Percentiles rank a stretch among this genome's conserved stretches.
phyloP scores from a whole-genome alignment of 2,113 vertebrate genomes.

The Tyto alba region DNA sequence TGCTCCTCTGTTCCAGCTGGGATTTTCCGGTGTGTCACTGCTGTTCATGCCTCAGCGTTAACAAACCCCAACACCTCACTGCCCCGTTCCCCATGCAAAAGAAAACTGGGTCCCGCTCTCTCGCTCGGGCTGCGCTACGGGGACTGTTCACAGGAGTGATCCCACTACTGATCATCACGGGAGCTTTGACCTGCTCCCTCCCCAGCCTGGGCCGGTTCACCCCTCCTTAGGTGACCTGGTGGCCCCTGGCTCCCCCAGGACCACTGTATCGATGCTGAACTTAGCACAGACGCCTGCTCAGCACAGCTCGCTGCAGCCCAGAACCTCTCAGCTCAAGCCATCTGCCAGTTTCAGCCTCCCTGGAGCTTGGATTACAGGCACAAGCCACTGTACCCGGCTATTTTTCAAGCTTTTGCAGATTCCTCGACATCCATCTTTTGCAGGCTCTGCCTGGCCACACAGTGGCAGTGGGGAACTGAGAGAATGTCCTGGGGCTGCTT shows the following conservation, averaged over 20 bases:
- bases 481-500: background rate
- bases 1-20: background rate
- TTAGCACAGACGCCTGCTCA: slow-evolving; percentile 59
- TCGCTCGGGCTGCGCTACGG: slow-evolving; percentile 72
- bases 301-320: background rate
- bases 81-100: background rate
- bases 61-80: fast-evolving
- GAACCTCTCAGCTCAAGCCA: slow-evolving; percentile 48
- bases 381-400: slow-evolving; percentile 64
- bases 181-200: slow-evolving; percentile 71
- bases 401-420: background rate
- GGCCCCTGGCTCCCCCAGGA: slow-evolving; percentile 9
- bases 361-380: slow-evolving; percentile 73
- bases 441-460: background rate
- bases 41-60: background rate
- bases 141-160: slow-evolving; percentile 70
- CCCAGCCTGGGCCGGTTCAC: slow-evolving; percentile 48
- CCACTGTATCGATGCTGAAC: background rate
- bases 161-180: slow-evolving; percentile 67
- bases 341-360: slow-evolving; percentile 60
- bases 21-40: fast-evolving
- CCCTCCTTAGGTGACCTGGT: slow-evolving; percentile 38
- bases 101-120: slow-evolving; percentile 67
- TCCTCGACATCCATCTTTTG: background rate
- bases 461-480: background rate